Evolutionary conservation across 2,888 invertebrate genomes (phyloP), one percentile per base, ranked within the genome.

Genomic region (Scaptomyza reducta): DNA sequence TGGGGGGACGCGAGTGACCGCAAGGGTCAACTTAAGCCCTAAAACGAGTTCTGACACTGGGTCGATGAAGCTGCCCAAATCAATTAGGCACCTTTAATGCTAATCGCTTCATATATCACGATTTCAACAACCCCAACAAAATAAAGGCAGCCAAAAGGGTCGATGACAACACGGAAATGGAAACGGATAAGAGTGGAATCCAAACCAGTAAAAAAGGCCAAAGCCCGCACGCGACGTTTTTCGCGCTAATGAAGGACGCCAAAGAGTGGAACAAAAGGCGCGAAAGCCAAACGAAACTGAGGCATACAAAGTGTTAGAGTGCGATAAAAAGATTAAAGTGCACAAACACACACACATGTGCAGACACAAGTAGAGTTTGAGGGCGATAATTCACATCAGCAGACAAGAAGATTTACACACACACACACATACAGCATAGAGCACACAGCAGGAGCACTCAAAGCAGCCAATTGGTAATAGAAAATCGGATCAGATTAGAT

Each of bases 401-500:
- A 57, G 16, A 29, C 62, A 64, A 41, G 60, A 50, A 44, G 61
- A 55, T 22, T 10, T 18, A 35, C 31, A 38, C 14, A 38, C 35
- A 31, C 55, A 53, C 31, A 53, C 46, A 38, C 47, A 47, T 22
- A 22, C 22, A 22, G 22, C n/a, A 22, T 31, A 22, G 18, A 18
- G 27, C n/a, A 31, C 54, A 46, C 64, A 69, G 64, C 55, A 31
- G 56, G 55, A 31, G 38, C 50, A 61, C 70, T 61, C 64, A 62
- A 54, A 68, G 70, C 73, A 62, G 68, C 64, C 79, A 80, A 85
- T 81, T 79, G 85, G 79, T 84, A 86, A 86, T 84, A 79, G 86
- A 86, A 85, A 84, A 85, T 85, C 84, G 86, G 76, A 85, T 86
- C 84, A 86, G 84, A 83, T 85, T 84, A 86, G 84, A 79, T 78